Percentiles rank a stretch among this genome's conserved stretches.
Evolutionary conservation across 2,113 vertebrate genomes (phyloP).

Genomic region (Lycaon pictus): DNA sequence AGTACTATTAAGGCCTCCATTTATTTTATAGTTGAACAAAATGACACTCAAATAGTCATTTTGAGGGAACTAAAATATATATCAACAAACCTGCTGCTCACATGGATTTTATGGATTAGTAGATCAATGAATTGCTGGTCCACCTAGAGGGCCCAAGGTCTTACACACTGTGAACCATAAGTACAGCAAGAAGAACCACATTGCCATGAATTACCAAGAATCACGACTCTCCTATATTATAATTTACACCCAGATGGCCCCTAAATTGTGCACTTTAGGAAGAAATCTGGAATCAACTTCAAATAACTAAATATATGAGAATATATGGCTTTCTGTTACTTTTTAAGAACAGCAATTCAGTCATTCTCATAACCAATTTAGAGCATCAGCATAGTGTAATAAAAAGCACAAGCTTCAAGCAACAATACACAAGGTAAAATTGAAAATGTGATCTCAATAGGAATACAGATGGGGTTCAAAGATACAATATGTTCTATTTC

Average conservation of each 20-base stretch:
- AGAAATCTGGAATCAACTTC: constrained; percentile 56
- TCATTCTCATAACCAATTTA: constrained; percentile 52
- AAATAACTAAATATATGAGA: constrained; percentile 70
- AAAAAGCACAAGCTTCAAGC: constrained; percentile 53
- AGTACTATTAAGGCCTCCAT: not conserved
- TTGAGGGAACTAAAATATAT: not conserved
- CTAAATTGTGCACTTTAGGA: constrained; percentile 54
- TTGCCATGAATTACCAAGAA: constrained; percentile 56
- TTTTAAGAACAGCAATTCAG: constrained; percentile 55
- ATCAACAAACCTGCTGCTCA: constrained; percentile 2
- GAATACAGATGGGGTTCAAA: not conserved
- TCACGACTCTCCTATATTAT: not conserved
- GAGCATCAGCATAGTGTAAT: constrained; percentile 38
- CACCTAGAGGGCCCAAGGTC: not conserved
- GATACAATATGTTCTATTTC: constrained; percentile 39
- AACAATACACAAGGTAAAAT: constrained; percentile 34
- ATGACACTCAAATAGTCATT: not conserved
- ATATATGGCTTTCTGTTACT: constrained; percentile 63
- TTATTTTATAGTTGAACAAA: constrained; percentile 57
- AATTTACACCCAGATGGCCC: constrained; percentile 57
- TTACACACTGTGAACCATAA: constrained; percentile 23
- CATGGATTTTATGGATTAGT: constrained; percentile 28
- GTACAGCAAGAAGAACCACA: constrained; percentile 43
- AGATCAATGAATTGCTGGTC: constrained; percentile 26
- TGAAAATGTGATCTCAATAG: constrained; percentile 21